Base-by-base conservation (phyloP, 2,797 vertebrate species). In the Platyrinchus mystaceus region DNA sequence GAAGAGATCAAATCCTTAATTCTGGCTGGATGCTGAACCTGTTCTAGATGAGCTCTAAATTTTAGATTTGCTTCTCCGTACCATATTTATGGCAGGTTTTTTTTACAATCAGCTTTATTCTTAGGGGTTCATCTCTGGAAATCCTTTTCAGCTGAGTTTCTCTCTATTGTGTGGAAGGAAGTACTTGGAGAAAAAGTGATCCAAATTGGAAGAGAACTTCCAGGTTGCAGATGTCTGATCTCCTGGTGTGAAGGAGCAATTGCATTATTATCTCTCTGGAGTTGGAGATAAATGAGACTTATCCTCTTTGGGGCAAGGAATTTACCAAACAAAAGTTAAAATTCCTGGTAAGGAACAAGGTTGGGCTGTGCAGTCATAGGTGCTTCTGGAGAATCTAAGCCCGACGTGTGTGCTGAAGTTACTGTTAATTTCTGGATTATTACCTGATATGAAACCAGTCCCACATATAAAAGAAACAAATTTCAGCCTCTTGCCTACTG, bases 371-470 rank as follows among this genome's bases (percentile, higher is more conserved):
- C 73, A 46, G 76, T 0, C 0, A 47, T 27, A 68, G 77, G 36
- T 14, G 34, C 34, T 88, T 52, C 60, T 75, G 85, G 27, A 88
- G 62, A 90, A 84, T 37, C 20, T 30, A 68, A 86, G 53, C 22
- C 43, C 0, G 2, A 60, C 0, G 0, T 2, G 3, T 2, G 2
- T 56, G 39, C 58, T 8, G 1, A 69, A 84, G 37, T 56, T 37
- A 37, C 27, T 81, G 32, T 67, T 85, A 8, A 63, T 70, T 91
- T 94, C 73, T 43, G 62, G 66, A 22, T 37, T 74, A 82, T 8
- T 74, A 56, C 37, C 50, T 62, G 56, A 13, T 56, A 81, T 4
- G 5, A 90, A 92, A 87, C 30, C 30, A 52, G 28, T 43, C 17
- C 28, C 12, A 39, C 1, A 2, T 69, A 75, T 2, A 58, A 70